phyloP scores from a whole-genome alignment of 2,797 vertebrate genomes.

The Chelon auratus region DNA sequence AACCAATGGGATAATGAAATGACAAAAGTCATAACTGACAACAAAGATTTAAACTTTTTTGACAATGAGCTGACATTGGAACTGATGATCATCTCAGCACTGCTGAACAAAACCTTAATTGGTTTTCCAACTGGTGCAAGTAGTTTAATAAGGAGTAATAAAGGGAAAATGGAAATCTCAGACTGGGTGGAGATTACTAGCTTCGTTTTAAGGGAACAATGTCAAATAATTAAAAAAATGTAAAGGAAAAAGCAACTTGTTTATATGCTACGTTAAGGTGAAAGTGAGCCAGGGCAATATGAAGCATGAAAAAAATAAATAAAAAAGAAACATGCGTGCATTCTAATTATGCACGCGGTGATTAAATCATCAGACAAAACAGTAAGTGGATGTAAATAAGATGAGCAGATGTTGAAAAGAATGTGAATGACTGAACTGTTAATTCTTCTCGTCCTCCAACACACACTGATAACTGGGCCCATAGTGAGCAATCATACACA shows the following conservation, averaged over 20 bases:
- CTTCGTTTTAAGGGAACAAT: constrained; percentile 1
- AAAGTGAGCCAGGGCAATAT: constrained; percentile 16
- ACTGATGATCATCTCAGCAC: background rate
- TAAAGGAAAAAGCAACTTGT: background rate
- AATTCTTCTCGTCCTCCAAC: background rate
- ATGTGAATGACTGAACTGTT: constrained; percentile 19
- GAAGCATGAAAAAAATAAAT: constrained; percentile 29
- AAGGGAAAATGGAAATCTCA: background rate
- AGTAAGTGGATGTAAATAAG: constrained; percentile 35
- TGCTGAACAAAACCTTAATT: background rate
- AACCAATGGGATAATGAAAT: no score
- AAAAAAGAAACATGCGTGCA: background rate
- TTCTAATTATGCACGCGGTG: constrained; percentile 46
- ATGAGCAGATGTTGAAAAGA: constrained; percentile 23
- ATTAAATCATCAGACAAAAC: constrained; percentile 45
- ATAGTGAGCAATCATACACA: constrained; percentile 56
- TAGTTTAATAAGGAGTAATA: constrained; percentile 4
- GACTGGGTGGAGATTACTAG: background rate
- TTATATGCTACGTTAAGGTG: background rate
- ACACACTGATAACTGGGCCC: constrained; percentile 49
- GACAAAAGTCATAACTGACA: background rate
- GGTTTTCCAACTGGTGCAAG: background rate
- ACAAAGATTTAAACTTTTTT: background rate
- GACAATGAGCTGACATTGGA: constrained; percentile 4
- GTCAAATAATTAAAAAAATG: background rate